Conservation (phyloP, 2,113 vertebrate genomes). For the Numenius arquata region DNA sequence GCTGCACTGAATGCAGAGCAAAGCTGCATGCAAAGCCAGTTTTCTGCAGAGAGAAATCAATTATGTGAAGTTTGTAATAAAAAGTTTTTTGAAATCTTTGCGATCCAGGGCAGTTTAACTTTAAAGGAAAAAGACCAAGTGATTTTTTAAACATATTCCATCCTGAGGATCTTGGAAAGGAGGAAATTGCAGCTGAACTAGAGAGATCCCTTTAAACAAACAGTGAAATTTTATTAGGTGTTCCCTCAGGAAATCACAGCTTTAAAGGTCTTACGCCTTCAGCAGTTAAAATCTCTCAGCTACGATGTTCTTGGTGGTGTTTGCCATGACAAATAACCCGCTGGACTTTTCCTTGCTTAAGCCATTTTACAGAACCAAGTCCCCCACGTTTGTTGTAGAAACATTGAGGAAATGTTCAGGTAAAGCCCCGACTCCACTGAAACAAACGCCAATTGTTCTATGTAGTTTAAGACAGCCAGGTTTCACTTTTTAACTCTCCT, state of each 20-base stretch:
- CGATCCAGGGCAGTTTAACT: not conserved
- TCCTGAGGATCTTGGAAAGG: not conserved
- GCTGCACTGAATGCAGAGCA: fast-evolving
- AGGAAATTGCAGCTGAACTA: not conserved
- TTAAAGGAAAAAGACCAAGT: not conserved
- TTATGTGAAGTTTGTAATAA: not conserved
- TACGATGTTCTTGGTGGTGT: not conserved
- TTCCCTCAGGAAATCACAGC: not conserved
- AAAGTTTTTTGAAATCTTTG: not conserved
- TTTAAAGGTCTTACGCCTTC: not conserved
- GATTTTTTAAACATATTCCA: not conserved
- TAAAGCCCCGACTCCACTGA: not conserved
- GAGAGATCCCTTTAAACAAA: not conserved
- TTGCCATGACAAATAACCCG: not conserved
- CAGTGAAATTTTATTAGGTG: not conserved
- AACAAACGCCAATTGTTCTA: not conserved
- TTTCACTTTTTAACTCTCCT: not conserved
- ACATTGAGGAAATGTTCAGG: not conserved
- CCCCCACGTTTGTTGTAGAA: not conserved
- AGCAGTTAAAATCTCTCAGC: not conserved
- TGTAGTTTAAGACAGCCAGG: not conserved
- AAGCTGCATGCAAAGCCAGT: not conserved
- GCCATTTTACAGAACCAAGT: not conserved
- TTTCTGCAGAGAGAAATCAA: not conserved
- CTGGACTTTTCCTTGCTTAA: not conserved